phyloP scores from a whole-genome alignment of 2,113 vertebrate species.

The Gymnobelideus leadbeateri region DNA sequence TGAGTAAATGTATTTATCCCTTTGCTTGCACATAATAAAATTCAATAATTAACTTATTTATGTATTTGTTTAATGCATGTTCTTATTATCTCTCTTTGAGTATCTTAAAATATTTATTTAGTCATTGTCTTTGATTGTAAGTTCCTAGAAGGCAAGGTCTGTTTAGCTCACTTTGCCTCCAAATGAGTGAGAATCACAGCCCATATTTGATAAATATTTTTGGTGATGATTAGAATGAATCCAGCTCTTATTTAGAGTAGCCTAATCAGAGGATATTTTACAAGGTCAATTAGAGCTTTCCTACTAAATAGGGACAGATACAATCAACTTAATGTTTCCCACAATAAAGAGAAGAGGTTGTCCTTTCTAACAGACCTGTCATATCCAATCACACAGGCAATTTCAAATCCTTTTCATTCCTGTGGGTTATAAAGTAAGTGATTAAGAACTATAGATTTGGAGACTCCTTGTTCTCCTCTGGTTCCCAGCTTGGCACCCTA shows the following conservation, averaged over 20 bases:
- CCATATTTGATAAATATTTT: neutral
- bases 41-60: slow-evolving; percentile 51
- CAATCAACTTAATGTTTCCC: slow-evolving; percentile 32
- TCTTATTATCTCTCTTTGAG: neutral
- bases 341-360: slow-evolving; percentile 31
- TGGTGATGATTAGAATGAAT: neutral
- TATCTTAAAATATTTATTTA: slow-evolving; percentile 4
- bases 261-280: slow-evolving; percentile 15
- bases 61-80: slow-evolving; percentile 39
- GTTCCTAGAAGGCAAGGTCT: slow-evolving; percentile 6
- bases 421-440: slow-evolving; percentile 18
- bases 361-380: slow-evolving; percentile 38
- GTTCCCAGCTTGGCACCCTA: neutral
- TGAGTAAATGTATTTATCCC: slow-evolving; percentile 21
- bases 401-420: slow-evolving; percentile 9
- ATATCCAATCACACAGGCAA: slow-evolving; percentile 14
- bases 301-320: neutral
- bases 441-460: slow-evolving; percentile 1
- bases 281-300: slow-evolving; percentile 47
- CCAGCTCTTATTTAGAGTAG: neutral
- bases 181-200: neutral
- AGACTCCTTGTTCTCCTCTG: neutral
- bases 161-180: neutral
- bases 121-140: neutral
- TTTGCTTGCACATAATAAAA: slow-evolving; percentile 36